Evolutionary conservation across 2,113 vertebrate species (phyloP).

Genomic region (Chrysochloris asiatica): DNA sequence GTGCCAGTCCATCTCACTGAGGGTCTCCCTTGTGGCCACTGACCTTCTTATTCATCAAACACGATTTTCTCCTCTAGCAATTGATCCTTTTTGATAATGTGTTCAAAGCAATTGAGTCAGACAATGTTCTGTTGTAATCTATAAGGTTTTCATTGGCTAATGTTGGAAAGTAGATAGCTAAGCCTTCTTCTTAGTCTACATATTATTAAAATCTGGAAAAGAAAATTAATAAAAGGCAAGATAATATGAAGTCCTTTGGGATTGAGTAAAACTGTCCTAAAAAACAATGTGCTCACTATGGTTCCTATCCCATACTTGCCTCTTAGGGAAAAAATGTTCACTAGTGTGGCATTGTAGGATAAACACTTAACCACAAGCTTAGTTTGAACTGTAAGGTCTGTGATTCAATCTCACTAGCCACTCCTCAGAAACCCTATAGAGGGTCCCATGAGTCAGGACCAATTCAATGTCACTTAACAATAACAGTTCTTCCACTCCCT

Average conservation of each 20-base stretch:
- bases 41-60: background rate
- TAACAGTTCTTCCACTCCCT: background rate
- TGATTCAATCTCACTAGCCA: too few species aligned
- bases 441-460: too few species aligned
- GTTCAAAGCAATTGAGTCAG: background rate
- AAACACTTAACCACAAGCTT: too few species aligned
- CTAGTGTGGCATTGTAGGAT: too few species aligned
- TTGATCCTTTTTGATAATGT: too few species aligned
- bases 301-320: background rate
- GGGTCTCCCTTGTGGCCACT: background rate
- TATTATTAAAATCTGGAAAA: background rate
- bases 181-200: background rate
- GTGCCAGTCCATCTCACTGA: background rate
- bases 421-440: too few species aligned
- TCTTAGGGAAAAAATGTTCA: background rate
- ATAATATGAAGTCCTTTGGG: background rate
- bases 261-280: background rate
- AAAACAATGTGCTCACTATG: background rate
- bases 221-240: background rate
- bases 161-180: background rate
- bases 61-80: background rate
- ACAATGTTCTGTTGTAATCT: background rate
- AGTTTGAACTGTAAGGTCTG: too few species aligned
- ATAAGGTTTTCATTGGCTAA: background rate
- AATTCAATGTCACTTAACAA: too few species aligned